Conservation (phyloP, 2,888 invertebrate species). For the Lymantria monacha region DNA sequence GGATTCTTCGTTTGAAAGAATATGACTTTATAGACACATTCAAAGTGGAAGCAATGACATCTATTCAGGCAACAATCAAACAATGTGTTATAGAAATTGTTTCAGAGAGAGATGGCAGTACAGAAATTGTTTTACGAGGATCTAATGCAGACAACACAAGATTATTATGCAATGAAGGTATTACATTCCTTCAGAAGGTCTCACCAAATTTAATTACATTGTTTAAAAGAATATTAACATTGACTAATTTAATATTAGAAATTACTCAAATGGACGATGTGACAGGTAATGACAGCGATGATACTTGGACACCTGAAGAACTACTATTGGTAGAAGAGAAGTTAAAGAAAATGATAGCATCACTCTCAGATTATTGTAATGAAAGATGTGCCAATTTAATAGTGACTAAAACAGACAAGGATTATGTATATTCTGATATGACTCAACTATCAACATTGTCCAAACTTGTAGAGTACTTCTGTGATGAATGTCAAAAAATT, state of each 20-base stretch:
- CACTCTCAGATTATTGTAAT: slow-evolving; percentile 95
- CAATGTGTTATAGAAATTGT: slow-evolving; percentile 91
- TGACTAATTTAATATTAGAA: slow-evolving; percentile 89
- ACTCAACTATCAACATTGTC: slow-evolving; percentile 90
- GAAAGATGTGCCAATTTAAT: slow-evolving; percentile 95
- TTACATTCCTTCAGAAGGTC: slow-evolving; percentile 85
- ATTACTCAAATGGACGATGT: slow-evolving; percentile 84
- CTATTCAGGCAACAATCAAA: slow-evolving; percentile 93
- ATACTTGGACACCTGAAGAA: slow-evolving; percentile 87
- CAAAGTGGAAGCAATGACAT: slow-evolving; percentile 93
- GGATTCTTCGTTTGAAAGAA: slow-evolving; percentile 92
- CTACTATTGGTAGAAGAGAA: slow-evolving; percentile 86
- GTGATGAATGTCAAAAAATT: slow-evolving; percentile 87
- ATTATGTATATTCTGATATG: slow-evolving; percentile 86
- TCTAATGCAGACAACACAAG: slow-evolving; percentile 70
- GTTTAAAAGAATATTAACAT: slow-evolving; percentile 87
- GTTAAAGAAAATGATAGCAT: slow-evolving; percentile 88
- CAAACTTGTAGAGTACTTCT: slow-evolving; percentile 89
- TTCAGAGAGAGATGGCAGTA: slow-evolving; percentile 69
- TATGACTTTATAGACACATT: slow-evolving; percentile 94
- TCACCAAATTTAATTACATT: slow-evolving; percentile 85
- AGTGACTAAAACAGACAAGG: slow-evolving; percentile 88
- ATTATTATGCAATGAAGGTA: slow-evolving; percentile 86
- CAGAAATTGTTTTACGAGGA: slow-evolving; percentile 73
- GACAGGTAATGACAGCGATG: slow-evolving; percentile 84